phyloP scores from a whole-genome alignment of 2,113 vertebrate genomes.

The Mustela nigripes region DNA sequence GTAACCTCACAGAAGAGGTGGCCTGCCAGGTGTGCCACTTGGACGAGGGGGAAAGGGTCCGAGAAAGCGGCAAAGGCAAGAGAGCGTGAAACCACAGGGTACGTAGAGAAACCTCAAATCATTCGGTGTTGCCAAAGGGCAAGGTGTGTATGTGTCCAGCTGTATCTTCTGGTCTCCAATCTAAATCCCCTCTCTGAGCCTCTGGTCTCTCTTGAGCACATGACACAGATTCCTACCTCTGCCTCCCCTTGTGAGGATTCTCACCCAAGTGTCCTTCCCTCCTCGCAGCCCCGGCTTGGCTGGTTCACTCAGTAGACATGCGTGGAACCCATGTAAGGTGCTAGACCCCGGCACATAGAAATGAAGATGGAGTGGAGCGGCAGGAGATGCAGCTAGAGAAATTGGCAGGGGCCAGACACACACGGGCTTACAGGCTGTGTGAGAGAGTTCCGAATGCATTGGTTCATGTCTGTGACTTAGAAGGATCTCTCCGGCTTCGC shows the following conservation, averaged over 20 bases:
- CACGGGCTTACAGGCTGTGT: not conserved
- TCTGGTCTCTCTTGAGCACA: not conserved
- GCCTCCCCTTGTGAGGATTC: not conserved
- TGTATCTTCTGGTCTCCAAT: not conserved
- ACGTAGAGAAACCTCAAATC: slow-evolving; percentile 5
- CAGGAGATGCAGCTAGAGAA: not conserved
- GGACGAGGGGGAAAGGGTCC: not conserved
- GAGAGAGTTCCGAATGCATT: not conserved
- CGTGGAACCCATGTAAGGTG: not conserved
- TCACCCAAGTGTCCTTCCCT: not conserved
- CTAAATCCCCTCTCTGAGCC: not conserved
- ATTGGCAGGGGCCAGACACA: not conserved
- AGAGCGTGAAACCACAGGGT: slow-evolving; percentile 61
- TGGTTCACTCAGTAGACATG: not conserved
- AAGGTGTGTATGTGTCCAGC: not conserved
- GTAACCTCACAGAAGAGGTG: not conserved
- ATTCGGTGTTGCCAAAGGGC: not conserved
- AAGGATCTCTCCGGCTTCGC: not conserved
- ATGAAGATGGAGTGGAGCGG: not conserved
- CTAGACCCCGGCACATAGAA: not conserved
- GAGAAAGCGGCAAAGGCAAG: not conserved
- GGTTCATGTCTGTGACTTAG: not conserved
- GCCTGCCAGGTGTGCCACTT: slow-evolving; percentile 32
- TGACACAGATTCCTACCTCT: not conserved
- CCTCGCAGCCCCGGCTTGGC: not conserved